These are phyloP conservation scores for Sphaerodactylus townsendi DNA, from an alignment of 2,113 vertebrate species.

Conservation along the genomic window DNA sequence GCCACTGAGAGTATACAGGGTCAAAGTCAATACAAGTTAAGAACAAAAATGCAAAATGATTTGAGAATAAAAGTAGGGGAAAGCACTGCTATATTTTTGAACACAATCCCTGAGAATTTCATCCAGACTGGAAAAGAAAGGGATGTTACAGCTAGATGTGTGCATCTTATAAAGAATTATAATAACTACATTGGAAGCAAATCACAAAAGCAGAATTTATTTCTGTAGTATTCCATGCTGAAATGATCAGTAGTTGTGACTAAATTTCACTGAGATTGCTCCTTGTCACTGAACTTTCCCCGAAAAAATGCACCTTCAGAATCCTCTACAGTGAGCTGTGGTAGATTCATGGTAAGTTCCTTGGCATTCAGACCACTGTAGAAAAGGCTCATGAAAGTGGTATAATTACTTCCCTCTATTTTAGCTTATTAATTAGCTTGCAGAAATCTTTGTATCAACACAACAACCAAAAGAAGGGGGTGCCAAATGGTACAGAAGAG, in stretches of 20 bases:
- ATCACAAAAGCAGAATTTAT: background rate
- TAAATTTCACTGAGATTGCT: background rate
- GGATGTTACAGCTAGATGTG: no score
- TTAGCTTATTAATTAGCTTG: background rate
- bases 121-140: no score
- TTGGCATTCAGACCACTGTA: background rate
- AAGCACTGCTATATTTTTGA: no score
- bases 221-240: no score
- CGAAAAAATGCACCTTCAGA: background rate
- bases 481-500: conserved; percentile 1
- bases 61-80: no score
- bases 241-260: no score
- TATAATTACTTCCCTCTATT: background rate
- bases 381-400: background rate
- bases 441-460: background rate
- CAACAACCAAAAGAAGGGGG: background rate
- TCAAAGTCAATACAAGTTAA: no score
- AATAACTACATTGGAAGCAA: background rate
- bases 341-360: background rate
- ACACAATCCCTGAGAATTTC: no score
- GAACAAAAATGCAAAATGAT: no score
- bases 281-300: background rate
- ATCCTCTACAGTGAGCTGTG: background rate
- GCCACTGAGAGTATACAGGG: no score
- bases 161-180: no score